These are phyloP conservation scores for Oryzaephilus surinamensis DNA, from an alignment of 1,140 invertebrate species.

Conservation along the genomic window DNA sequence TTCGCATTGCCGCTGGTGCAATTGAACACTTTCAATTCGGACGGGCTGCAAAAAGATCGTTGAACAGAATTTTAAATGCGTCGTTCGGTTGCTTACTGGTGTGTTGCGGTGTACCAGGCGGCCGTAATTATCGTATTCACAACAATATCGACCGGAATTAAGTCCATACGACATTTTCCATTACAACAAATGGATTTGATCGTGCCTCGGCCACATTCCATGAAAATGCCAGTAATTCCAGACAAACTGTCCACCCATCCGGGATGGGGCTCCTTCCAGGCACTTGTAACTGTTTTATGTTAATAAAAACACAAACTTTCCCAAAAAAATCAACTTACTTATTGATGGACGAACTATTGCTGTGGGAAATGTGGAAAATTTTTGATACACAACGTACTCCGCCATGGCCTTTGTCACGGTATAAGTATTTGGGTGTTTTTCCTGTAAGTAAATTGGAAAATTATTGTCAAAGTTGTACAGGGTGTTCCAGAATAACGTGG, in stretches of 20 bases:
- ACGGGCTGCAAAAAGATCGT: no score
- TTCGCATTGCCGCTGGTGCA: slow-evolving; percentile 79
- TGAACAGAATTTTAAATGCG: no score
- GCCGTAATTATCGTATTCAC: slow-evolving; percentile 78
- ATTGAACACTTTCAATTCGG: slow-evolving; percentile 69
- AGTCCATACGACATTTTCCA: slow-evolving; percentile 60
- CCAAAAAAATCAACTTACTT: slow-evolving; percentile 39
- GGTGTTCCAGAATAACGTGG: no score
- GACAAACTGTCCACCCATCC: slow-evolving; percentile 95
- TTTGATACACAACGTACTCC: slow-evolving; percentile 59
- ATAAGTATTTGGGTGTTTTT: slow-evolving; percentile 78
- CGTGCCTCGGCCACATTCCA: slow-evolving; percentile 77
- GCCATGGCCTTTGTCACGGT: slow-evolving; percentile 79
- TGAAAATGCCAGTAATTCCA: slow-evolving; percentile 66
- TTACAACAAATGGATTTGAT: slow-evolving; percentile 74
- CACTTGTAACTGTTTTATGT: slow-evolving; percentile 50
- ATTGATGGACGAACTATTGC: slow-evolving; percentile 90
- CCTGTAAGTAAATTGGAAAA: slow-evolving; percentile 37
- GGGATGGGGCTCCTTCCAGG: slow-evolving; percentile 63
- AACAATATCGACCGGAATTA: slow-evolving; percentile 86
- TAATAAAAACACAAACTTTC: not conserved
- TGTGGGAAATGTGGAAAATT: slow-evolving; percentile 57
- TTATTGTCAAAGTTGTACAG: no score
- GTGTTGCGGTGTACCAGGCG: slow-evolving; percentile 60
- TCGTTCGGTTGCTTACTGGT: no score